A percentile compares a stretch with the other conserved stretches of the same genome.
phyloP scores from a whole-genome alignment of 2,797 vertebrate species.

The Esox lucius region DNA sequence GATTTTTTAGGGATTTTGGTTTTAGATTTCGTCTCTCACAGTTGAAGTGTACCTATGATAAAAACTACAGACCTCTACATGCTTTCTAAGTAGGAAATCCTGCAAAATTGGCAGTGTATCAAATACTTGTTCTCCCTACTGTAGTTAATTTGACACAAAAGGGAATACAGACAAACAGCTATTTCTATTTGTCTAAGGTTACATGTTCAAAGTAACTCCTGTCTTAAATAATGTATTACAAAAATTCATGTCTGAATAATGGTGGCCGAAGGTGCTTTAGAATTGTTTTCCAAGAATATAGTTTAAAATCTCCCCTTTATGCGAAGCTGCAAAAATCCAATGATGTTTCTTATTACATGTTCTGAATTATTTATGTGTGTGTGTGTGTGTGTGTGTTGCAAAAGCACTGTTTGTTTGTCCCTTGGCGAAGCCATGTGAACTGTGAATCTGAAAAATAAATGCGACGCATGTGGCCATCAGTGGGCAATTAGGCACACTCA shows the following conservation, averaged over 20 bases:
- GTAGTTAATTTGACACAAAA: constrained; percentile 16
- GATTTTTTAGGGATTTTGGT: no score
- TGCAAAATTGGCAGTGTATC: no score
- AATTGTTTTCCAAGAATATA: constrained; percentile 8
- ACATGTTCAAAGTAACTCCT: constrained; percentile 1
- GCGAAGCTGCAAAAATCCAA: background rate
- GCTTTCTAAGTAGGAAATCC: no score
- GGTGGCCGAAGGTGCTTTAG: background rate
- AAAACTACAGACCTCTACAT: no score
- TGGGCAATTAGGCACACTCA: constrained; percentile 21
- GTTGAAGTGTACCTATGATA: no score
- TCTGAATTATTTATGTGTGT: constrained; percentile 41
- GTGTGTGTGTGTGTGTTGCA: background rate
- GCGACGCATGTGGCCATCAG: constrained; percentile 18
- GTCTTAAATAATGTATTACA: constrained; percentile 7
- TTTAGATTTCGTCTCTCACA: no score
- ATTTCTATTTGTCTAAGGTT: constrained; percentile 18
- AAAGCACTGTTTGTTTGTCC: constrained; percentile 23
- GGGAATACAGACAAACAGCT: constrained; percentile 9
- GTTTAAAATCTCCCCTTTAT: constrained; percentile 7
- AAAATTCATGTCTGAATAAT: constrained; percentile 8
- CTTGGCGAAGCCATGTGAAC: constrained; percentile 14
- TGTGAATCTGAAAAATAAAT: constrained; percentile 14
- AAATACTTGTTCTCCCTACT: no score
- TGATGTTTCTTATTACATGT: background rate